Conservation (phyloP, 2,113 vertebrate species). For the Coptodon rendalli region DNA sequence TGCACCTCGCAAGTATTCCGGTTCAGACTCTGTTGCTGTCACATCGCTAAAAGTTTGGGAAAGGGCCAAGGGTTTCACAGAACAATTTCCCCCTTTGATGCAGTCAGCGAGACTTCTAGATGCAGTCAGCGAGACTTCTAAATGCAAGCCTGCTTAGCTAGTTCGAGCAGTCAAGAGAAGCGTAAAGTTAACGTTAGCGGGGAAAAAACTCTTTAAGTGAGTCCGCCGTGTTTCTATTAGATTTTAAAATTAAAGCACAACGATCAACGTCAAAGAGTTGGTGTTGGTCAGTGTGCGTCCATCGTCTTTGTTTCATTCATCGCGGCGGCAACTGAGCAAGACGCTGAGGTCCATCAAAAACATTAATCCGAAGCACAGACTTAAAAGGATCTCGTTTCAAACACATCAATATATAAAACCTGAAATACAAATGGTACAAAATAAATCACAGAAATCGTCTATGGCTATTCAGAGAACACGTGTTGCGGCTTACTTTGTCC, state of each 20-base stretch:
- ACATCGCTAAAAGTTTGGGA: background rate
- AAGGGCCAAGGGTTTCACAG: background rate
- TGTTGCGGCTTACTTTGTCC: background rate
- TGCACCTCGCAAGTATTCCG: background rate
- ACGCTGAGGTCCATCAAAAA: slow-evolving; percentile 13
- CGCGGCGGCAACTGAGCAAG: background rate
- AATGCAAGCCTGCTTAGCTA: background rate
- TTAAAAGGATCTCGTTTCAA: background rate
- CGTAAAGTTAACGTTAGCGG: background rate
- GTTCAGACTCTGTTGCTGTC: background rate
- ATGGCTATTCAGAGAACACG: background rate
- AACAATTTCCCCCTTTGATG: background rate
- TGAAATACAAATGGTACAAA: fast-evolving
- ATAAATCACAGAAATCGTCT: background rate
- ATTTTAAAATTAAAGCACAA: background rate
- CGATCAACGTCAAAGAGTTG: background rate
- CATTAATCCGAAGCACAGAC: background rate
- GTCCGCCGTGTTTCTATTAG: background rate
- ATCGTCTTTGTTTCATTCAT: slow-evolving; percentile 48
- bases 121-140: background rate
- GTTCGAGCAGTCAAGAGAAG: background rate
- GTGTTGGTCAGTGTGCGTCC: background rate
- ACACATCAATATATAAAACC: background rate
- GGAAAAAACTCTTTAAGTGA: background rate
- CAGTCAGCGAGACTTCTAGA: background rate